Conservation (phyloP, 2,888 invertebrate species). For the Asteroscopus sphinx region DNA sequence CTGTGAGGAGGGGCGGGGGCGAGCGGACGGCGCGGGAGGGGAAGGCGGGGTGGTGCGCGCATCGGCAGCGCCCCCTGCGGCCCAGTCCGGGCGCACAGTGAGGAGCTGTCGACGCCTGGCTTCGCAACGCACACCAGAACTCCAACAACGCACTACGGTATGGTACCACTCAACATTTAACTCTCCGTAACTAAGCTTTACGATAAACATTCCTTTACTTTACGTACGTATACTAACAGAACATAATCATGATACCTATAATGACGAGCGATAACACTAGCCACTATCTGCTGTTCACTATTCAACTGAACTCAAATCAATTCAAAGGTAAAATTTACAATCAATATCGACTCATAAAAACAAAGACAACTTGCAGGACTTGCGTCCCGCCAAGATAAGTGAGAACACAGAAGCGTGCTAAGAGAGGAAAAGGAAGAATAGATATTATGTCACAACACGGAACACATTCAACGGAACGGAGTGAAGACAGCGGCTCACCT, state of each 20-base stretch:
- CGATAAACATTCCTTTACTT: conserved; percentile 85
- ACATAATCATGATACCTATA: conserved; percentile 88
- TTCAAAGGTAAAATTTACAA: conserved; percentile 87
- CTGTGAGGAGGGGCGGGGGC: conserved; percentile 68
- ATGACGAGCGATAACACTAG: conserved; percentile 89
- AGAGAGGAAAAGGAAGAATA: conserved; percentile 89
- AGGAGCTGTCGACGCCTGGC: conserved; percentile 81
- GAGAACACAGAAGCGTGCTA: conserved; percentile 91
- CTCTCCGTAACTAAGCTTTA: conserved; percentile 88
- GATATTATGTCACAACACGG: conserved; percentile 90
- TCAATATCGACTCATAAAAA: conserved; percentile 88
- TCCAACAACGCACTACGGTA: conserved; percentile 88
- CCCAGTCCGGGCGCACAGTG: conserved; percentile 62
- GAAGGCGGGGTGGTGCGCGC: conserved; percentile 64
- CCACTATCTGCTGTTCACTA: conserved; percentile 89
- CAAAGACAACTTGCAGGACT: conserved; percentile 88
- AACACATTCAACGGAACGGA: conserved; percentile 91
- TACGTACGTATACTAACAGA: conserved; percentile 87
- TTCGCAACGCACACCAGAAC: conserved; percentile 78
- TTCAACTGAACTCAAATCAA: conserved; percentile 87
- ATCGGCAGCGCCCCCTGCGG: conserved; percentile 72
- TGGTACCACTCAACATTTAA: conserved; percentile 89
- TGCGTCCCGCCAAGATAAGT: conserved; percentile 89
- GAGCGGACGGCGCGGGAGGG: conserved; percentile 59
- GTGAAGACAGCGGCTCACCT: conserved; percentile 96